Evolutionary conservation across 2,888 invertebrate species (phyloP), one percentile per base, ranked within the genome.

Genomic region (Azorinus chamasolen): DNA sequence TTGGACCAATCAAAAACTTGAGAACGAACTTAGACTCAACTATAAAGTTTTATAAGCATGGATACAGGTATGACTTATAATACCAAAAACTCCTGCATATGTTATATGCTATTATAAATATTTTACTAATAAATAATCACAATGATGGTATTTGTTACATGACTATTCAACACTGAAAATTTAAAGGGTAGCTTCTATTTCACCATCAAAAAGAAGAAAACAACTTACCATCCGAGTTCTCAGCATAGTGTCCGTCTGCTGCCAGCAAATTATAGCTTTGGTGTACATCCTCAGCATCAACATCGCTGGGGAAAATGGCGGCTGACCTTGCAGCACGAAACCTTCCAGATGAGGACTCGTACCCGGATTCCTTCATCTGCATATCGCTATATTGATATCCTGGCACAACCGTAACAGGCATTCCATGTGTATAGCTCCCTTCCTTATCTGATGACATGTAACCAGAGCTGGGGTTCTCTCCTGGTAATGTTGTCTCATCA

Each of bases 401-500:
- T 4, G 74, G 77, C 6, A 75, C 70, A 10, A 80, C 68, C 10
- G 83, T 77, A 1, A 84, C 66, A 0, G 84, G 82, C 25, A 85
- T 71, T 16, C 87, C 76, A 48, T 86, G 84, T 10, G 84, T 84
- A 70, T 85, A 90, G 55, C 86, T 87, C 32, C 89, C 88, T 55
- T 89, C 90, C 59, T 88, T 87, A 51, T 90, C 90, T 5, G 88
- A 86, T 1, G 89, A 86, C 68, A 87, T 85, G 72, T 89, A 91
- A 1, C 90, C 89, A 6, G 88, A 88, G 59, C 89, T 87, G 20
- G 89, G 89, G n/a, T 88, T 84, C 46, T 91, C 91, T 0, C 89
- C 90, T 2, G 91, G 91, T 24, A 90, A 76, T 22, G 90, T 90
- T 6, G 90, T 89, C 62, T 90, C 90, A 73, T 90, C 90, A 18